These are phyloP conservation scores for Phataginus tricuspis DNA, from an alignment of 2,797 vertebrate genomes.

Conservation along the genomic window DNA sequence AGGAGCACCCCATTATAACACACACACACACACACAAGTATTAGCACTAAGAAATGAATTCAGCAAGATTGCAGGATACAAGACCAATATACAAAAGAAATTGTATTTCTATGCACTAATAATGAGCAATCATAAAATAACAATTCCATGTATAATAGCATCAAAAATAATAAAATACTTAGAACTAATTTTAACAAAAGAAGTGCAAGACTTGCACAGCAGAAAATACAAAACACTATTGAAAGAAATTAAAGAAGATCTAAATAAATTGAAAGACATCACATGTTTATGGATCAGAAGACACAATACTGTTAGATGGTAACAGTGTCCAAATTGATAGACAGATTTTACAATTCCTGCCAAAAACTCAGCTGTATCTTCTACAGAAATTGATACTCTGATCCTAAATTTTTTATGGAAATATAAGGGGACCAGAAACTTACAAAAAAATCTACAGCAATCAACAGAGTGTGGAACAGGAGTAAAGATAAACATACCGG, in stretches of 20 bases:
- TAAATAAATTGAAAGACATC: neutral
- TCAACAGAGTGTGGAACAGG: neutral
- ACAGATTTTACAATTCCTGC: neutral
- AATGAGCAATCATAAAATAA: neutral
- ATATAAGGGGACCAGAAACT: neutral
- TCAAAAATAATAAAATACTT: neutral
- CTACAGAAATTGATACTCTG: neutral
- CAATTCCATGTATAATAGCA: neutral
- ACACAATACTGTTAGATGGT: neutral
- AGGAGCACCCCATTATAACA: neutral
- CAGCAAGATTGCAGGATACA: neutral
- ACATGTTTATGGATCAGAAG: neutral
- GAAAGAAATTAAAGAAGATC: neutral
- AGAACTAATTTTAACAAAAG: neutral
- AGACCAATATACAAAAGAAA: neutral
- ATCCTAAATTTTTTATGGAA: neutral
- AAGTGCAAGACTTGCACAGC: neutral
- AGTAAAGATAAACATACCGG: neutral
- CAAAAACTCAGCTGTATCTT: neutral
- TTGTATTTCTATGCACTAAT: neutral
- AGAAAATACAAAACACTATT: neutral
- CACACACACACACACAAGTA: neutral
- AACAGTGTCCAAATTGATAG: neutral
- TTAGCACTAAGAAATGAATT: neutral
- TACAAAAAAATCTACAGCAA: neutral